Conservation (phyloP, 2,888 invertebrate genomes). For the Aphodius granarius region DNA sequence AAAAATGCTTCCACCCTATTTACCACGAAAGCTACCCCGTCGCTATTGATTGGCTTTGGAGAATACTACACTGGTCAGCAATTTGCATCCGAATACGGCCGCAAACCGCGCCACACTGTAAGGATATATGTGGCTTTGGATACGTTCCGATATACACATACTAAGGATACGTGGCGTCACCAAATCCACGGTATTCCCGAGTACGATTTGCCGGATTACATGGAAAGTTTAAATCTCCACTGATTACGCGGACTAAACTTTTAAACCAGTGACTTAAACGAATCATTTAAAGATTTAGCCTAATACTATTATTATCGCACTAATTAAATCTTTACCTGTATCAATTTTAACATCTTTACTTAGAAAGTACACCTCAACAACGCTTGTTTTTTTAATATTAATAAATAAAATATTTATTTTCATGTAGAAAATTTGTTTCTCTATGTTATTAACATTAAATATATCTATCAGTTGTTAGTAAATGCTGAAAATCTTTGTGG, state of each 20-base stretch:
- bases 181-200: no score
- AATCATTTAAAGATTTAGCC: neutral
- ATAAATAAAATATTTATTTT: no score
- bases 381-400: no score
- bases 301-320: no score
- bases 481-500: no score
- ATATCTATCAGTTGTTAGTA: no score
- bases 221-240: neutral
- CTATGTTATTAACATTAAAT: no score
- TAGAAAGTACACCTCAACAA: no score
- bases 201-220: neutral
- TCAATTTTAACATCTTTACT: no score
- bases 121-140: neutral
- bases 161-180: neutral
- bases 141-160: neutral
- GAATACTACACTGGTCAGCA: neutral
- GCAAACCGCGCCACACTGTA: neutral
- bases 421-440: no score
- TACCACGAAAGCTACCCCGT: neutral
- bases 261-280: neutral
- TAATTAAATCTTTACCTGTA: no score
- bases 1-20: neutral
- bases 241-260: neutral
- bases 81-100: neutral
- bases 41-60: neutral